Evolutionary conservation across 1,140 invertebrate genomes (phyloP), one percentile per base, ranked within the genome.

Genomic region (Mactra quadrangularis): DNA sequence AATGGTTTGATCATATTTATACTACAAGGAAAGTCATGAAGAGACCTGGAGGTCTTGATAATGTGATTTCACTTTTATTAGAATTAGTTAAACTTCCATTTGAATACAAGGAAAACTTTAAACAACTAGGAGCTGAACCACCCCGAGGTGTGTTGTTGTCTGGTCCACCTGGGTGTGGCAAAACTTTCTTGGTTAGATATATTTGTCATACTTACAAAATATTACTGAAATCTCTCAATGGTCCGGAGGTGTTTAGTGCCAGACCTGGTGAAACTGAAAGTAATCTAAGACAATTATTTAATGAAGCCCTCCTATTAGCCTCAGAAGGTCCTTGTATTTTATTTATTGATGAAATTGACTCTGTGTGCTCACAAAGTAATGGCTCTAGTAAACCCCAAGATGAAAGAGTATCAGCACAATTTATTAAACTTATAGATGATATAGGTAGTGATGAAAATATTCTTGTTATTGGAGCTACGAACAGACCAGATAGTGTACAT

Each of bases 321-420:
- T 52, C 87, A 57, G 90, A 92, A 66, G 90, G 89, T 0, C 85
- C 85, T 9, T 89, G 89, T 79, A 86, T 92, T 64, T 47, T 92
- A 22, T 91, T 92, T 74, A 78, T 92, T 47, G 92, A 92, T 89
- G 91, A 92, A 81, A 83, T 91, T 72, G 92, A 92, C 79, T 57
- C 86, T 0, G n/a, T 92, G 11, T 91, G 90, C 78, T 86, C 89
- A 53, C 83, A 78, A 33, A 64, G 66, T 15, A 45, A 50, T 29
- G 75, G 82, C 33, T 64, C 85, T 19, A 75, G 84, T 33, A 68
- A 66, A 31, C 52, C 55, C 4, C 68, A 86, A 38, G 87, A 83
- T 15, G 57, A 57, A 13, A 71, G 87, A 25, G 27, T 86, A 1
- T 87, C 89, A 0, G 70, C 82, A 17, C 84, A 89, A 38, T 29